Conservation (phyloP, 2,113 vertebrate species). For the Cavia porcellus region DNA sequence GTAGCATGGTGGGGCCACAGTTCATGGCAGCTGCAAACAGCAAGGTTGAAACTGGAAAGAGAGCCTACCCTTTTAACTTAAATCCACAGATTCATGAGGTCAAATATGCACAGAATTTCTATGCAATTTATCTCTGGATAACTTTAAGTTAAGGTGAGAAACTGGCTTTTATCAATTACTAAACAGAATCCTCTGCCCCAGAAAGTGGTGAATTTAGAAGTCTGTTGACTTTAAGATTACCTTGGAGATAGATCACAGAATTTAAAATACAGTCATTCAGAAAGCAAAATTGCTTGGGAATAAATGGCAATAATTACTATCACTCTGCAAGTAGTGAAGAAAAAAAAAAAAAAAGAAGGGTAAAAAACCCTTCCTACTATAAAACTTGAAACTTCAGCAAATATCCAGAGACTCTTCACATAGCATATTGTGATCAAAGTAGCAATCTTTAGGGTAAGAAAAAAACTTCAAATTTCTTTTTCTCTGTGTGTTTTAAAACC, state of each 20-base stretch:
- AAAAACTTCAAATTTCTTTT: slow-evolving; percentile 44
- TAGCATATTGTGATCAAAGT: slow-evolving; percentile 62
- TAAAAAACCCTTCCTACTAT: neutral
- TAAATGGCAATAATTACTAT: slow-evolving; percentile 81
- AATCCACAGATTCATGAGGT: neutral
- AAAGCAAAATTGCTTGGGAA: slow-evolving; percentile 77
- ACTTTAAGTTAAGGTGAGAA: slow-evolving; percentile 26
- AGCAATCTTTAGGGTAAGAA: slow-evolving; percentile 64
- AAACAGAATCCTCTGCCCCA: neutral
- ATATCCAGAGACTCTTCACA: slow-evolving; percentile 67
- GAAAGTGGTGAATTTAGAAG: slow-evolving; percentile 65
- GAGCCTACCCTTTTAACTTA: neutral
- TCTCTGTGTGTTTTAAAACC: slow-evolving; percentile 59
- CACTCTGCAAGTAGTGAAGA: slow-evolving; percentile 64
- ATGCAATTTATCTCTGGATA: neutral
- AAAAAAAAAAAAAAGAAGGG: neutral
- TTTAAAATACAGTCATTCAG: slow-evolving; percentile 77
- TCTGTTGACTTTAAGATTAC: slow-evolving; percentile 81
- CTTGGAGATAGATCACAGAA: slow-evolving; percentile 78
- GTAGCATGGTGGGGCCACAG: no score
- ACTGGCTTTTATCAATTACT: slow-evolving; percentile 37
- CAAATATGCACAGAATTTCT: slow-evolving; percentile 8
- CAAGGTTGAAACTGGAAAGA: no score
- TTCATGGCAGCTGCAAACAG: no score
- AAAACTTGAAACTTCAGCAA: slow-evolving; percentile 76